Conservation (phyloP, 2,797 vertebrate species). For the Sebastes paucispinis region DNA sequence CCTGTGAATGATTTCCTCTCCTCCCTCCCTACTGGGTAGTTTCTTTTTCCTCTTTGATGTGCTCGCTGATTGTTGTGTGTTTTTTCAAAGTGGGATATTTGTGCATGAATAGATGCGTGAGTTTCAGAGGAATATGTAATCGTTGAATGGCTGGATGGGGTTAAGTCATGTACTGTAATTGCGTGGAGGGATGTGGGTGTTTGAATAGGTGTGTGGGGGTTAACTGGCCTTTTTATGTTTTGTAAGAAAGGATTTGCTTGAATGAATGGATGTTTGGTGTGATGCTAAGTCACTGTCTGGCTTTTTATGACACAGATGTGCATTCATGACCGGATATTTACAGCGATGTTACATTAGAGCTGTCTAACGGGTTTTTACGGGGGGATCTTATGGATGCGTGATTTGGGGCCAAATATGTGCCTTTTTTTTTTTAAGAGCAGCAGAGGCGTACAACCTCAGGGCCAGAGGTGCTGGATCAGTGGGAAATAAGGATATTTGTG, state of each 20-base stretch:
- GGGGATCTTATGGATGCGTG: neutral
- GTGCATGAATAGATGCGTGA: conserved; percentile 7
- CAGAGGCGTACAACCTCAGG: neutral
- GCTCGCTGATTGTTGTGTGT: conserved; percentile 32
- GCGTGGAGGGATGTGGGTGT: conserved; percentile 6
- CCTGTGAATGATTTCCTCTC: conserved; percentile 70
- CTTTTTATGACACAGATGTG: conserved; percentile 4
- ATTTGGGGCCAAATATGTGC: conserved; percentile 3
- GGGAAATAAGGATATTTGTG: conserved; percentile 19
- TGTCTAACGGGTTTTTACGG: conserved; percentile 1
- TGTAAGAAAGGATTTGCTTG: conserved; percentile 8
- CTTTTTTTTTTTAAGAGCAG: conserved; percentile 1
- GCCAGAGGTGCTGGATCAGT: conserved; percentile 13
- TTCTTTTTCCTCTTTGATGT: conserved; percentile 48
- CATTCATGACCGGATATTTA: conserved; percentile 11
- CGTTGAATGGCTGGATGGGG: neutral
- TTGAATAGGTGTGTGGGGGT: neutral
- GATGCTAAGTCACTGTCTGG: conserved; percentile 12
- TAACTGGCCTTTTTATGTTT: conserved; percentile 18
- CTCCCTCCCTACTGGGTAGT: conserved; percentile 32
- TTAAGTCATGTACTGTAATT: neutral
- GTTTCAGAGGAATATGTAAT: neutral
- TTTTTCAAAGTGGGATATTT: neutral
- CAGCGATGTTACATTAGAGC: neutral
- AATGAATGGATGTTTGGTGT: conserved; percentile 5